A percentile compares a stretch with the other conserved stretches of the same genome.
These are phyloP conservation scores for Caracal caracal DNA, from an alignment of 2,113 vertebrate genomes.

Conservation along the genomic window DNA sequence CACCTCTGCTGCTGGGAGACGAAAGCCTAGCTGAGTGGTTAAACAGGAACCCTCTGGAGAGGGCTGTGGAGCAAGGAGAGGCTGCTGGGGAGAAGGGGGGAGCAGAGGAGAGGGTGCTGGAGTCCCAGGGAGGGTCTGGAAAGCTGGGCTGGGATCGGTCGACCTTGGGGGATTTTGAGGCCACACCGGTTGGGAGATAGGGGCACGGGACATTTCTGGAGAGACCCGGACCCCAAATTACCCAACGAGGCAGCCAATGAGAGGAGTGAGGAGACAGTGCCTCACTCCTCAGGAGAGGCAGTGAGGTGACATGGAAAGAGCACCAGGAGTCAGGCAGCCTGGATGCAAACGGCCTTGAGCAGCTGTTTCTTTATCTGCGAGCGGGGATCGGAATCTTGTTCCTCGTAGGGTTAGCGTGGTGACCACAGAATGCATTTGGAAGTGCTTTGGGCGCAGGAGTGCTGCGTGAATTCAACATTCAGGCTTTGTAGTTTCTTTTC, in stretches of 20 bases:
- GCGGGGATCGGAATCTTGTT: not conserved
- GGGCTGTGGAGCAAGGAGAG: not conserved
- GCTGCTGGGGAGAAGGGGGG: too few relatives aligned
- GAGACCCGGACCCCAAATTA: not conserved
- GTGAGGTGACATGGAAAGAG: not conserved
- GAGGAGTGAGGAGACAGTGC: too few relatives aligned
- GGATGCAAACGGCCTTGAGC: not conserved
- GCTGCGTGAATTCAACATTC: not conserved
- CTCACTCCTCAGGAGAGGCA: not conserved
- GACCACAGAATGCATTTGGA: not conserved
- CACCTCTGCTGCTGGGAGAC: not conserved
- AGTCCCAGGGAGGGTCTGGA: not conserved
- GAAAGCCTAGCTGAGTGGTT: not conserved
- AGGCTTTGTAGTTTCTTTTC: not conserved
- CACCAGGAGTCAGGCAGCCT: not conserved
- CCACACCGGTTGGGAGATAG: not conserved
- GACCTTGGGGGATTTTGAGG: not conserved
- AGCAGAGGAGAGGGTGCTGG: not conserved
- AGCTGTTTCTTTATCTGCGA: not conserved
- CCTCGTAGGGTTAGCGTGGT: not conserved
- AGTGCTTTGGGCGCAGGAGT: not conserved
- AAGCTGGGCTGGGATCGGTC: not conserved
- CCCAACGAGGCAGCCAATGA: not conserved
- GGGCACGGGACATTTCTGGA: not conserved
- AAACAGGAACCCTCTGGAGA: not conserved